Conservation (phyloP, 2,888 invertebrate species). For the Drosophila anomelani region DNA sequence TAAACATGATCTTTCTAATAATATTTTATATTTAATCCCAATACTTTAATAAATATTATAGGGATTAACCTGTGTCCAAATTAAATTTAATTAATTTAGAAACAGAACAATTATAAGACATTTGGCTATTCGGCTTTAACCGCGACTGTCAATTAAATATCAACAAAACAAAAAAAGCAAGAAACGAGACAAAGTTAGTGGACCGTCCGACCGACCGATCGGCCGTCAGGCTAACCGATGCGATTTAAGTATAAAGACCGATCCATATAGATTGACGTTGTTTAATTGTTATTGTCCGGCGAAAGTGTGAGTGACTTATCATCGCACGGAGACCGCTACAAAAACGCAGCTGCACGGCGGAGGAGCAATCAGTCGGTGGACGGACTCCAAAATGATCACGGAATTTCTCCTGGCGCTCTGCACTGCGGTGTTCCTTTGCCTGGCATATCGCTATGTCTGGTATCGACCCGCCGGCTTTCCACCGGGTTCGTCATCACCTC, state of each 20-base stretch:
- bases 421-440: constrained; percentile 83
- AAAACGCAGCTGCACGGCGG: constrained; percentile 26
- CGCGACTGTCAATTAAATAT: constrained; percentile 13
- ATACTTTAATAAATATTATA: background rate
- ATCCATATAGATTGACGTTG: constrained; percentile 36
- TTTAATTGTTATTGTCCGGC: constrained; percentile 34
- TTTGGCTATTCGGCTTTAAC: background rate
- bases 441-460: constrained; percentile 83
- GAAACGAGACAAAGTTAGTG: constrained; percentile 12
- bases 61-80: too few relatives aligned
- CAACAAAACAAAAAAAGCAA: constrained; percentile 1
- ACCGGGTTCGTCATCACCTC: constrained; percentile 85
- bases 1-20: background rate
- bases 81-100: too few relatives aligned
- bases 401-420: constrained; percentile 81
- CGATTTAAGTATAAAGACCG: constrained; percentile 13
- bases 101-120: background rate
- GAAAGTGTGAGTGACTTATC: constrained; percentile 32
- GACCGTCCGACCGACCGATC: constrained; percentile 1
- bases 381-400: constrained; percentile 75
- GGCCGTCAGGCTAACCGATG: constrained; percentile 11
- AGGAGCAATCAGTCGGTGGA: constrained; percentile 41
- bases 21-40: background rate
- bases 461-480: constrained; percentile 86
- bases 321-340: constrained; percentile 28